These are phyloP conservation scores for Acanthosoma haemorrhoidale DNA, from an alignment of 2,888 invertebrate species.

Conservation along the genomic window DNA sequence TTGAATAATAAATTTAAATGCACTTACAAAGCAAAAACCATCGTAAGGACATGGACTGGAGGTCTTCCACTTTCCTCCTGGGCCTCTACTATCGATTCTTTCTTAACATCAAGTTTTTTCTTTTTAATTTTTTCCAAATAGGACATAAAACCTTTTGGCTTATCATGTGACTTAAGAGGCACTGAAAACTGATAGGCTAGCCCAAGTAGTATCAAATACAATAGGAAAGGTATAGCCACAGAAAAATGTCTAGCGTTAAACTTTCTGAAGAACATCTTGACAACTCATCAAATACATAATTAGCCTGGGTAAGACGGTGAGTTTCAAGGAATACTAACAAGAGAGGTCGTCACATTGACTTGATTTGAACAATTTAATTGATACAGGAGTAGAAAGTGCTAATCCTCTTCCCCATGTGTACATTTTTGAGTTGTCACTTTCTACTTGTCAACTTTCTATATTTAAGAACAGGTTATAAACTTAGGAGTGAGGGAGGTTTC, in stretches of 20 bases:
- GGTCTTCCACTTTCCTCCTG: conserved; percentile 18
- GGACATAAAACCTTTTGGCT: conserved; percentile 9
- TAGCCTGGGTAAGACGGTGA: background rate
- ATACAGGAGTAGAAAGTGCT: background rate
- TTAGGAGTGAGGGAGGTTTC: background rate
- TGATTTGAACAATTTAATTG: background rate
- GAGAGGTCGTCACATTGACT: background rate
- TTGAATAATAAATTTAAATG: too few relatives aligned
- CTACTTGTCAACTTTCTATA: background rate
- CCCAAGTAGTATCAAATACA: conserved; percentile 19
- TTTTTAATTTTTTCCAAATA: background rate
- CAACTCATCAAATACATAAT: background rate
- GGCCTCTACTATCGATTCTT: background rate
- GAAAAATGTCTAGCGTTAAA: conserved; percentile 27
- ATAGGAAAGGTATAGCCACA: conserved; percentile 3
- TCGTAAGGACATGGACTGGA: conserved; percentile 33
- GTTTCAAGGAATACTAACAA: background rate
- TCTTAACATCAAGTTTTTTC: conserved; percentile 10
- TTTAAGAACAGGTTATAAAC: conserved; percentile 4
- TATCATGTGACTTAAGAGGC: conserved; percentile 25
- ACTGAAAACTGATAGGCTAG: conserved; percentile 18
- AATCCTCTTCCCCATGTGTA: background rate
- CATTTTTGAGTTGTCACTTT: background rate
- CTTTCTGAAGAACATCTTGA: conserved; percentile 17
- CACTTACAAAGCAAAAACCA: conserved; percentile 33